Evolutionary conservation across 2,113 vertebrate species (phyloP), one percentile per base, ranked within the genome.

Genomic region (Urocitellus parryii): DNA sequence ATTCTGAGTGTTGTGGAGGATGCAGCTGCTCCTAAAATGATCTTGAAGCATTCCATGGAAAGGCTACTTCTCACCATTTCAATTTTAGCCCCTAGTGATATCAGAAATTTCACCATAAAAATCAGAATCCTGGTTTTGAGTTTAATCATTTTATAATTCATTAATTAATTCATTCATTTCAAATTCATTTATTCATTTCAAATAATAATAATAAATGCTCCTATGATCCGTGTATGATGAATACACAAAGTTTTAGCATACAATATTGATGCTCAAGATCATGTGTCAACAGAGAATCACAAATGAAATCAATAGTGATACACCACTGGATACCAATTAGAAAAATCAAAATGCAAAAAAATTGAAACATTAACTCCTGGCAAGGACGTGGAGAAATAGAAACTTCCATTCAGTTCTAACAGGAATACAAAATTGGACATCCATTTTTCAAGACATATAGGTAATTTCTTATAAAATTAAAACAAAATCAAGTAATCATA

Each of bases 231-330:
- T 0, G 8, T 2, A 20, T 14, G 5, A 22, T 48, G 14, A 8
- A 25, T 42, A 81, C 68, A 53, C 27, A 94, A 67, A 81, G 8
- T 74, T 5, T 63, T 80, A 63, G 29, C 12, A 12, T 8, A 70
- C 4, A 80, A 4, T 32, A 81, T 8, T 0, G 0, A 53, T n/a
- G 32, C 0, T 82, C 4, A 56, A 20, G 0, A 56, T 56, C 32
- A 53, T 37, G 53, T 39, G 18, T 72, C 37, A 32, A 12, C 65
- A 73, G 37, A 63, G 25, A 88, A 93, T 4, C 56, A 9, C 12
- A 39, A 63, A 78, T 72, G 45, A 53, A 93, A 86, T 81, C 13
- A 65, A 42, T 32, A 45, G 17, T 65, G 70, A 39, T 32, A 51
- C 39, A n/a, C 24, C 39, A 81, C 13, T 22, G 14, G 4, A 16